These are phyloP conservation scores for Spisula subtruncata DNA, from an alignment of 2,888 invertebrate species.

Conservation along the genomic window DNA sequence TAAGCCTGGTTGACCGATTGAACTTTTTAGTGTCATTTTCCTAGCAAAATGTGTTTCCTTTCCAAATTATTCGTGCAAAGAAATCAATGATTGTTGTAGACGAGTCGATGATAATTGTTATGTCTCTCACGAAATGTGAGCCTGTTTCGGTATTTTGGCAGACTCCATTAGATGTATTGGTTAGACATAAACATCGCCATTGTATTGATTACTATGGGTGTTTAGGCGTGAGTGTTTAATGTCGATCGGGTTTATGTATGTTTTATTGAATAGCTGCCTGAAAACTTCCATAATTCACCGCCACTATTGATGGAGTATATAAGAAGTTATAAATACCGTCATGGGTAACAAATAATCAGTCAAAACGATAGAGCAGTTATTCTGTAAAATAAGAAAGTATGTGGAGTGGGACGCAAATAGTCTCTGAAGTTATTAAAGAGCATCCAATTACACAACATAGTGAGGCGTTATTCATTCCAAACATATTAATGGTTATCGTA, in stretches of 20 bases:
- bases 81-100: background rate
- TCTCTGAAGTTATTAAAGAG: too few species aligned
- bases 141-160: background rate
- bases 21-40: background rate
- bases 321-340: background rate
- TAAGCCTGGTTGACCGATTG: too few species aligned
- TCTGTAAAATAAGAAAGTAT: background rate
- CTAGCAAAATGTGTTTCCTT: background rate
- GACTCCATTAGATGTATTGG: background rate
- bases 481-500: too few species aligned
- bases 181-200: background rate
- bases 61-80: background rate
- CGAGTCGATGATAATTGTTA: constrained; percentile 8
- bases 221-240: background rate
- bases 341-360: background rate
- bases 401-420: too few species aligned
- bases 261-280: background rate
- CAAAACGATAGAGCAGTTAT: background rate
- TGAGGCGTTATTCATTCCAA: too few species aligned
- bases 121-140: background rate
- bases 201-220: background rate
- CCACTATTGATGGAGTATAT: background rate
- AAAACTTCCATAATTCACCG: background rate
- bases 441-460: too few species aligned
- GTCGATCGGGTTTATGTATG: background rate